Base-by-base conservation (phyloP, 2,888 invertebrate genomes). In the Melieria omissa region DNA sequence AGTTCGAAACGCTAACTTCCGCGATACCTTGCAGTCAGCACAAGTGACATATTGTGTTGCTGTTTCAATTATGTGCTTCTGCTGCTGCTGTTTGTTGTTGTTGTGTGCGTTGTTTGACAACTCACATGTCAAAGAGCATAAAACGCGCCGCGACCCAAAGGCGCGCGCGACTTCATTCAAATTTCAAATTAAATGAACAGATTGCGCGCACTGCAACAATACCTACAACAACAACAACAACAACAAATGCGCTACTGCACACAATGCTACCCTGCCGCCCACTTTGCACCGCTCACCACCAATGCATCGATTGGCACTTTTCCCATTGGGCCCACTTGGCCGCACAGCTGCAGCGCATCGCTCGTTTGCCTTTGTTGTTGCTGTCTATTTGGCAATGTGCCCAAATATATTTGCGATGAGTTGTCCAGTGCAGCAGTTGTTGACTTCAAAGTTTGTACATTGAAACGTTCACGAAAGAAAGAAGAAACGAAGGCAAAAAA, bases 321-420 rank as follows among this genome's bases (percentile, higher is more conserved):
- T 14, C 14, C 52, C n/a, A 5, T 8, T 52, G n/a, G 12, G 9
- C 14, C 6, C 5, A 9, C 5, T n/a, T 52, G 52, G 14, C 29
- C 29, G 29, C 29, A 29, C 29, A 29, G 29, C 29, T 29, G 29
- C 29, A 29, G 29, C 29, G 29, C 29, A 29, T 29, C 29, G 29
- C 29, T 29, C 2, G 29, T 29, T 29, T 3, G 29, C 2, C 2
- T 29, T 29, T 29, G 29, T 72, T 60, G 65, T 64, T 58, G 42
- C 60, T 69, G 62, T 57, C 60, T 71, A 52, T 67, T 67, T 74
- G 75, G 75, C 75, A 75, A 71, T 75, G 73, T 75, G 75, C 75
- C 75, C 69, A 74, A 75, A 75, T 74, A 73, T 71, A 75, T 74
- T 73, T 73, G 74, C 70, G 74, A 75, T 75, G 75, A 75, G 75